These are phyloP conservation scores for Mobula hypostoma DNA, from an alignment of 2,113 vertebrate genomes.

Conservation along the genomic window DNA sequence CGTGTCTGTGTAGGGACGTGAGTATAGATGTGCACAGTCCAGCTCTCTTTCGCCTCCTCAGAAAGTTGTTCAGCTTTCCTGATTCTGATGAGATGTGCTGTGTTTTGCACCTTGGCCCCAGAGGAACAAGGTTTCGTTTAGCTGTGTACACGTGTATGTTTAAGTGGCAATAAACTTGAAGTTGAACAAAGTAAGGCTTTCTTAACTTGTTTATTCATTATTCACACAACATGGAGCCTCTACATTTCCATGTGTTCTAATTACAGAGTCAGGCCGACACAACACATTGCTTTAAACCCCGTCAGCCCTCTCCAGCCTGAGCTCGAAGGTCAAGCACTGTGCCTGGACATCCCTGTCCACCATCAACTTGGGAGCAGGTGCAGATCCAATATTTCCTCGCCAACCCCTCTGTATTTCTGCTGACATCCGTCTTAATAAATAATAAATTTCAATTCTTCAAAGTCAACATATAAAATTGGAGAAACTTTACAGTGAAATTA, in stretches of 20 bases:
- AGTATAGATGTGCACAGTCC: too few species aligned
- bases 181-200: neutral
- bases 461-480: constrained; percentile 36
- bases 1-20: too few species aligned
- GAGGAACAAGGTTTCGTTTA: too few species aligned
- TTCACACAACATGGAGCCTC: constrained; percentile 37
- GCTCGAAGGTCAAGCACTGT: neutral
- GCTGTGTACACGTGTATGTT: too few species aligned
- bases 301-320: neutral
- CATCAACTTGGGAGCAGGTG: neutral
- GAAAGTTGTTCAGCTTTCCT: too few species aligned
- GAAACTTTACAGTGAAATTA: constrained; percentile 30
- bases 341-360: neutral
- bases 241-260: constrained; percentile 34
- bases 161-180: too few species aligned
- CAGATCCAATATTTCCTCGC: too few species aligned
- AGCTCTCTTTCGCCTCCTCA: too few species aligned
- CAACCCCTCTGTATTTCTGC: neutral
- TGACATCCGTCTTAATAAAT: constrained; percentile 1
- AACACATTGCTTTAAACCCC: neutral
- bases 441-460: constrained; percentile 30
- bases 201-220: constrained; percentile 31
- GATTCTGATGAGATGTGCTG: too few species aligned
- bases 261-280: constrained; percentile 33
- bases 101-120: too few species aligned